Evolutionary conservation across 2,113 vertebrate species (phyloP), one percentile per base, ranked within the genome.

Genomic region (Nestor notabilis): DNA sequence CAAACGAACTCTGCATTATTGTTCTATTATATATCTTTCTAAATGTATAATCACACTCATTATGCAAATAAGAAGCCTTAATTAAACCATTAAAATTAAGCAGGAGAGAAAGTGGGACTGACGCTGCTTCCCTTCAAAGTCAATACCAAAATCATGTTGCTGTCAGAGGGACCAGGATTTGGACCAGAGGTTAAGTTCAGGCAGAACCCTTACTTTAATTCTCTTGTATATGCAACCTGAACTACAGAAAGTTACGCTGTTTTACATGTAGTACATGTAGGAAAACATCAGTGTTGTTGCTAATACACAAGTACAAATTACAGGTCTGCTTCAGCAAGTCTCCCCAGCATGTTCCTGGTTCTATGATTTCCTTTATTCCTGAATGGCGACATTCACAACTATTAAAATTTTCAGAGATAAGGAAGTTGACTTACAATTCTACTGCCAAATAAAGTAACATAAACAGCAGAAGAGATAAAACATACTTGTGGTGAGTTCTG

Each of bases 51-150:
- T 72, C 88, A 6, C 55, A 3, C 71, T 79, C 80, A 35, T 96
- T 98, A 97, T 87, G 82, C 88, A 97, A 96, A 97, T 79, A 47
- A 96, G 93, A 83, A 85, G 78, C n/a, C 94, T 97, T 96, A 97
- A 97, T 97, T 95, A 94, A 97, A 95, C 64, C 56, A 56, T 61
- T 92, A 75, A 95, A 97, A 97, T 95, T 94, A 97, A 97, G 95
- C 50, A 60, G 71, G 71, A 84, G 79, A 70, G 92, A 58, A 77
- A 68, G 80, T 7, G 60, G 83, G 61, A 29, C 37, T 39, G 65
- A 87, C 43, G 39, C 61, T 21, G 28, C n/a, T 49, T 31, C 69
- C 35, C 43, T 63, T n/a, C 17, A 33, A 68, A 37, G 9, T 17
- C 1, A 1, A 65, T 14, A 37, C 44, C 35, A 61, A 93, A 84